A percentile compares a stretch with the other conserved stretches of the same genome.
Conservation (phyloP, 37 sponge, comb jelly and placozoan species). For the Chondrilla cf. caribensis region DNA sequence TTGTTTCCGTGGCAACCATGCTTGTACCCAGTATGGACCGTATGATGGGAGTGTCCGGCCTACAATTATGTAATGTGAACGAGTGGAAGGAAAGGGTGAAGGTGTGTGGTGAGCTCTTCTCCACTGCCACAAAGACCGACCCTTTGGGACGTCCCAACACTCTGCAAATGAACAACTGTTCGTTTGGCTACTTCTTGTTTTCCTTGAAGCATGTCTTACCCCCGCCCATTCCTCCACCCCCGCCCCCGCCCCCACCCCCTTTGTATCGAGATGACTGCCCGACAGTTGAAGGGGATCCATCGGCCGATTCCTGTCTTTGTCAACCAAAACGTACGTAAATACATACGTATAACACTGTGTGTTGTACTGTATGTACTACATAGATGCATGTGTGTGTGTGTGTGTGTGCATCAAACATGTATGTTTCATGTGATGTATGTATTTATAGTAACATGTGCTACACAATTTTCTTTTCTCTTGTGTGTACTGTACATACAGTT, state of each 20-base stretch:
- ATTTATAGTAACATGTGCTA: too few species aligned
- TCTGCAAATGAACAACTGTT: slow-evolving; percentile 27
- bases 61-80: neutral
- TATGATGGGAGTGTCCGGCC: slow-evolving; percentile 17
- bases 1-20: slow-evolving; percentile 14
- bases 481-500: too few species aligned
- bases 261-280: neutral
- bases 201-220: neutral
- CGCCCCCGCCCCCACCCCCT: neutral
- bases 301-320: slow-evolving; percentile 1
- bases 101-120: slow-evolving; percentile 23
- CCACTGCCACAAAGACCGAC: neutral
- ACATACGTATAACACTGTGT: too few species aligned
- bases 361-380: too few species aligned
- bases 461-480: too few species aligned
- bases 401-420: too few species aligned
- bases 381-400: too few species aligned
- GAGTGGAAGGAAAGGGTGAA: slow-evolving; percentile 3
- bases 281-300: neutral
- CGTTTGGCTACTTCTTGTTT: slow-evolving; percentile 21
- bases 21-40: slow-evolving; percentile 13
- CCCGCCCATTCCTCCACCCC: neutral
- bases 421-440: too few species aligned
- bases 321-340: slow-evolving; percentile 10
- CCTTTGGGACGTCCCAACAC: neutral